Conservation (phyloP, 2,113 vertebrate genomes). For the Lamprologus sp. region DNA sequence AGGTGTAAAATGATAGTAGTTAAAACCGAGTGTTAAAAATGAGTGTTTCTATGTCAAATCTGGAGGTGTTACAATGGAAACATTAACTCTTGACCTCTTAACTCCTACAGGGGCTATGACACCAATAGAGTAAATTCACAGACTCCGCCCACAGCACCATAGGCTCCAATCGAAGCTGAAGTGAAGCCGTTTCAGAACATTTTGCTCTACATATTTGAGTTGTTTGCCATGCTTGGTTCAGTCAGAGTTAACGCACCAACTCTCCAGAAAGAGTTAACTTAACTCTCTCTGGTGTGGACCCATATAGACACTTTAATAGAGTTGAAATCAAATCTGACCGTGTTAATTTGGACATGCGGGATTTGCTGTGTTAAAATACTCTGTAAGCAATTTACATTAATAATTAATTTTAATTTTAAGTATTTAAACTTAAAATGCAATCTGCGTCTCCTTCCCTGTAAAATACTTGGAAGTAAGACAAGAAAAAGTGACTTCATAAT, state of each 20-base stretch:
- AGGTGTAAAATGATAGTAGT: neutral
- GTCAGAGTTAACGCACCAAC: too few species aligned
- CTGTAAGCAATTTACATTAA: neutral
- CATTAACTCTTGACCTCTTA: neutral
- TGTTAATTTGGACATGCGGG: neutral
- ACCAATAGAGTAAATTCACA: neutral
- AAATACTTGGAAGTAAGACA: neutral
- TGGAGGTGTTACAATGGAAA: neutral
- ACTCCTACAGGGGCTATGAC: neutral
- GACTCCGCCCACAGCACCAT: fast-evolving
- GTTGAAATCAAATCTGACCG: neutral
- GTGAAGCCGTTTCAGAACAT: neutral
- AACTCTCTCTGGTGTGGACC: too few species aligned
- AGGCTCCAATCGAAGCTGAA: fast-evolving
- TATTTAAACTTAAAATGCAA: neutral
- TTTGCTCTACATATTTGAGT: neutral
- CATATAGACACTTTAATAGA: neutral
- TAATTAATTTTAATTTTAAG: neutral
- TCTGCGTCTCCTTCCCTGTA: neutral
- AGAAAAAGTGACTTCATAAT: neutral
- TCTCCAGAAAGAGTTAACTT: too few species aligned
- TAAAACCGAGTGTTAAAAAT: neutral
- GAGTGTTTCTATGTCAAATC: fast-evolving
- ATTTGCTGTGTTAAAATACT: neutral
- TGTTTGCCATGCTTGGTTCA: neutral